Percentiles rank a stretch among this genome's conserved stretches.
Conservation (phyloP, 2,113 vertebrate species). For the Coracopsis vasa region DNA sequence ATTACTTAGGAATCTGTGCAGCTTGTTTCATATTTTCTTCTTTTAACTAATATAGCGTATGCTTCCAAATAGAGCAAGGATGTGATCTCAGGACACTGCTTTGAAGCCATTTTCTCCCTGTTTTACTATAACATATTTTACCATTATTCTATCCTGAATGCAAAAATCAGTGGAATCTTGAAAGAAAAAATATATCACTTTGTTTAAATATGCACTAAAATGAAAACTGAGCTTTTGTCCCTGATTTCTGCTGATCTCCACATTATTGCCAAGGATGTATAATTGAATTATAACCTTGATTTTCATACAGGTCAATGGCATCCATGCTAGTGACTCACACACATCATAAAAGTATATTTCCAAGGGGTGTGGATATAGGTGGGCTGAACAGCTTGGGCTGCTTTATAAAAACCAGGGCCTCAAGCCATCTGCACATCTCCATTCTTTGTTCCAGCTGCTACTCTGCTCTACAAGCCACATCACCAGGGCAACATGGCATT, state of each 20-base stretch:
- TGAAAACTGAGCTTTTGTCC: neutral
- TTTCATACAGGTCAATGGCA: conserved; percentile 47
- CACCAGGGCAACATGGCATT: conserved; percentile 76
- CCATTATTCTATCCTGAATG: neutral
- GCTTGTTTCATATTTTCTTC: neutral
- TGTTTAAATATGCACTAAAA: neutral
- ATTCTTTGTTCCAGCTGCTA: neutral
- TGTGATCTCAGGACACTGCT: neutral
- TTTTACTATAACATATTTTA: neutral
- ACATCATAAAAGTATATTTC: conserved; percentile 14
- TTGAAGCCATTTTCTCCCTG: neutral
- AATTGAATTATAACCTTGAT: neutral
- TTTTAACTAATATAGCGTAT: neutral
- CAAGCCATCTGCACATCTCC: neutral
- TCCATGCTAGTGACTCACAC: conserved; percentile 33
- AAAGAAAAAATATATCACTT: neutral
- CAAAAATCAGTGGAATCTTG: neutral
- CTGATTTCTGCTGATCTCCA: conserved; percentile 10
- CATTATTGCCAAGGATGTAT: neutral
- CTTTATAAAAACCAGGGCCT: conserved; percentile 36
- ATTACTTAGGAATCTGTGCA: neutral
- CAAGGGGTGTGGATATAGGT: neutral
- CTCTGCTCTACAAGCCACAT: neutral
- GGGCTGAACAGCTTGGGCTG: neutral
- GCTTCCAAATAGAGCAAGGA: neutral